Conservation (phyloP, 2,797 vertebrate genomes). For the Streptopelia turtur region DNA sequence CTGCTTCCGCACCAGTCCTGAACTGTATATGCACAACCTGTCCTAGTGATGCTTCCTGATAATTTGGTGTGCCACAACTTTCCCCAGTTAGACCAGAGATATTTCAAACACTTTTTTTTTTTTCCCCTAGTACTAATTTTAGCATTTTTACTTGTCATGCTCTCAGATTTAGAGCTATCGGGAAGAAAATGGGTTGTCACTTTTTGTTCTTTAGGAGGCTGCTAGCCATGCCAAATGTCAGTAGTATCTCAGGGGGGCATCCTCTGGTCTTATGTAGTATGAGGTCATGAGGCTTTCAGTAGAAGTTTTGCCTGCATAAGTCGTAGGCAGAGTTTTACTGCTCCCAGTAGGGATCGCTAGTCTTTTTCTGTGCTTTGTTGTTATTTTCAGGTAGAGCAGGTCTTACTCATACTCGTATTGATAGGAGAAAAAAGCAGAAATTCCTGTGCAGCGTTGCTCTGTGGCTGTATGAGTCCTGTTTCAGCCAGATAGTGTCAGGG, state of each 20-base stretch:
- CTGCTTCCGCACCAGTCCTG: slow-evolving; percentile 65
- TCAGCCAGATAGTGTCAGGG: slow-evolving; percentile 16
- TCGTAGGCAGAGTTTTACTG: slow-evolving; percentile 25
- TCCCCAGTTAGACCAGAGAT: slow-evolving; percentile 26
- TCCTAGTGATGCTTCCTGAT: slow-evolving; percentile 35
- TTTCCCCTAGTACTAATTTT: background rate
- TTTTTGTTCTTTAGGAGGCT: slow-evolving; percentile 36
- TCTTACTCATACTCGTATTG: background rate
- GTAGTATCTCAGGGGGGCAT: background rate
- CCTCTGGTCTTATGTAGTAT: background rate
- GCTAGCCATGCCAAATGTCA: background rate
- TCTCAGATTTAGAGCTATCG: slow-evolving; percentile 40
- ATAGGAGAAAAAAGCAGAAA: slow-evolving; percentile 10
- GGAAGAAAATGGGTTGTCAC: background rate
- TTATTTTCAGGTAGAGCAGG: slow-evolving; percentile 27
- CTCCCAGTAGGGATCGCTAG: background rate
- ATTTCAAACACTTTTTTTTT: background rate
- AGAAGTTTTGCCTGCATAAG: background rate
- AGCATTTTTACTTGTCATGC: slow-evolving; percentile 22
- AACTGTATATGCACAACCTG: slow-evolving; percentile 61
- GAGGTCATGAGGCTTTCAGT: background rate
- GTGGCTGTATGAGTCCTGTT: slow-evolving; percentile 27
- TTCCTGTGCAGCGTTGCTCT: slow-evolving; percentile 3
- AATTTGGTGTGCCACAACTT: slow-evolving; percentile 12
- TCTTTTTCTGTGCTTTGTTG: slow-evolving; percentile 5